phyloP scores from a whole-genome alignment of 2,797 vertebrate genomes.

The Phoeniculus purpureus region DNA sequence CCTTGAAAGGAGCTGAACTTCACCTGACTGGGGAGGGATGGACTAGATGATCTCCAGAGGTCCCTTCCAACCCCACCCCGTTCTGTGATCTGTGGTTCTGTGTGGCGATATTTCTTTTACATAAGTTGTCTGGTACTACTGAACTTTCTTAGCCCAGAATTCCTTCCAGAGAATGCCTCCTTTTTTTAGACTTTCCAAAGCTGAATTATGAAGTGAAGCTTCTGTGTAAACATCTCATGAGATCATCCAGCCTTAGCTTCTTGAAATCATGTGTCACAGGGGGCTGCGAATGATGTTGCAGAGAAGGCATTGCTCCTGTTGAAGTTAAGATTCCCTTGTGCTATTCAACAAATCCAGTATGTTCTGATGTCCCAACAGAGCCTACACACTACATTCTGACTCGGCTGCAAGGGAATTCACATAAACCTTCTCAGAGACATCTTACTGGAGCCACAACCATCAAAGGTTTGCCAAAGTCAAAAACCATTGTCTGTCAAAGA shows the following conservation, averaged over 20 bases:
- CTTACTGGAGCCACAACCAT: not conserved
- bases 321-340: not conserved
- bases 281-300: not conserved
- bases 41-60: too few species aligned
- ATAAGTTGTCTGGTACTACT: not conserved
- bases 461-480: not conserved
- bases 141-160: not conserved
- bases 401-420: not conserved
- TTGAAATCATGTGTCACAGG: not conserved
- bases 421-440: not conserved
- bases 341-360: not conserved
- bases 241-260: rapidly evolving
- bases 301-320: not conserved
- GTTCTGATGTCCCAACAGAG: not conserved
- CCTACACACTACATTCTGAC: not conserved
- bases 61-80: too few species aligned
- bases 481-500: too few species aligned
- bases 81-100: too few species aligned
- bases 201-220: not conserved
- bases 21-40: too few species aligned
- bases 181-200: not conserved
- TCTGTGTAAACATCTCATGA: not conserved
- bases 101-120: not conserved
- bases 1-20: not conserved
- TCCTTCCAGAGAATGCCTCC: not conserved